Base-by-base conservation (phyloP, 2,113 vertebrate species). In the Globicephala melas region DNA sequence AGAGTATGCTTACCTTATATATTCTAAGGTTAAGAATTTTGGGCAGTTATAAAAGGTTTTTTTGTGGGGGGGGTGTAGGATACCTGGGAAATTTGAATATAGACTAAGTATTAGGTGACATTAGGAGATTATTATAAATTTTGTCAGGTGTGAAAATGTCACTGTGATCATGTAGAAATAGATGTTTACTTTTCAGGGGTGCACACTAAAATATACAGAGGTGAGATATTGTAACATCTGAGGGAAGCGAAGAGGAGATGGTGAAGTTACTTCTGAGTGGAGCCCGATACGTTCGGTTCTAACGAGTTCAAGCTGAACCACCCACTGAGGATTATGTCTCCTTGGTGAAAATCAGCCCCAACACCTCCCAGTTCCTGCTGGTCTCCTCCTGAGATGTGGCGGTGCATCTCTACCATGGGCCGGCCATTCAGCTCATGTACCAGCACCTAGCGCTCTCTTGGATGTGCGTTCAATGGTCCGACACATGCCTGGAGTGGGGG, bases 281-380 rank as follows among this genome's bases (percentile, higher is more conserved):
- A 62, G 23, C 11, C 15, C 0, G 99, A 99, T 99, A 99, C 99
- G 99, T 99, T 99, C 0, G 99, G 99, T 63, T 99, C 99, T 62
- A 99, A 99, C 9, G 99, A 99, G 95, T 99, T 99, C 98, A 99
- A 99, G 94, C 97, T 99, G 68, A 99, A 99, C 98, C 99, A 99
- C 90, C 99, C 99, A 5, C 99, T 7, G 99, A 99, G 95, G 99
- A 99, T 98, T 98, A 99, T 83, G 99, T 99, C 98, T 99, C 99
- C 23, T 99, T 99, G 0, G 99, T 99, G 2, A 99, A 99, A 98
- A 99, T 99, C 97, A 99, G 99, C 96, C 99, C 99, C 92, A 99
- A 99, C 92, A 99, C 99, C 0, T 98, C 99, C 99, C 99, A 99
- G 98, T 99, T 99, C 92, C 98, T 99, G 87, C 98, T 99, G 47